Evolutionary conservation across 2,888 invertebrate species (phyloP).

Genomic region (Mactromeris polynyma): DNA sequence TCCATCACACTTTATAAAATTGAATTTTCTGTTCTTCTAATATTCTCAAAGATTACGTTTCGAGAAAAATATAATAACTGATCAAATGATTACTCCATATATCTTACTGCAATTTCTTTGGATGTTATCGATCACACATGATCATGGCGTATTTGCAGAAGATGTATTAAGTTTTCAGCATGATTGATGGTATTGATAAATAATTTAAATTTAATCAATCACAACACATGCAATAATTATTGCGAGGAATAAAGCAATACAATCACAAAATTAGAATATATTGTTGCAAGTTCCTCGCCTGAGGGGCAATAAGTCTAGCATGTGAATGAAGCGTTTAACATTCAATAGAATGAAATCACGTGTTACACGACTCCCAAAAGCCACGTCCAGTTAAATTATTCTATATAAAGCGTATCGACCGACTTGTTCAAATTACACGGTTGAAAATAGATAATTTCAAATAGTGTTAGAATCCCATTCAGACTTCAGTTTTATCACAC

Average conservation of each 20-base stretch:
- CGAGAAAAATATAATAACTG: too few relatives aligned
- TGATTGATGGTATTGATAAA: conserved; percentile 4
- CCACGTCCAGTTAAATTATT: neutral
- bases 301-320: neutral
- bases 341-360: neutral
- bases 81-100: neutral
- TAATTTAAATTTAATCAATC: conserved; percentile 14
- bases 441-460: neutral
- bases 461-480: too few relatives aligned
- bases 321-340: neutral
- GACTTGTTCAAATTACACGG: neutral
- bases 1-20: too few relatives aligned
- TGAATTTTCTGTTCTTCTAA: too few relatives aligned
- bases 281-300: neutral
- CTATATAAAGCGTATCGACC: neutral
- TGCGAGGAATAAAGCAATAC: neutral
- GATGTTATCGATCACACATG: neutral
- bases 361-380: neutral
- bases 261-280: neutral
- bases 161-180: neutral
- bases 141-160: neutral
- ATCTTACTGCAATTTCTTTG: neutral
- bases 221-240: neutral
- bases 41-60: too few relatives aligned
- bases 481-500: too few relatives aligned